phyloP scores from a whole-genome alignment of 2,888 invertebrate genomes.

The Cryptosula pallasiana region DNA sequence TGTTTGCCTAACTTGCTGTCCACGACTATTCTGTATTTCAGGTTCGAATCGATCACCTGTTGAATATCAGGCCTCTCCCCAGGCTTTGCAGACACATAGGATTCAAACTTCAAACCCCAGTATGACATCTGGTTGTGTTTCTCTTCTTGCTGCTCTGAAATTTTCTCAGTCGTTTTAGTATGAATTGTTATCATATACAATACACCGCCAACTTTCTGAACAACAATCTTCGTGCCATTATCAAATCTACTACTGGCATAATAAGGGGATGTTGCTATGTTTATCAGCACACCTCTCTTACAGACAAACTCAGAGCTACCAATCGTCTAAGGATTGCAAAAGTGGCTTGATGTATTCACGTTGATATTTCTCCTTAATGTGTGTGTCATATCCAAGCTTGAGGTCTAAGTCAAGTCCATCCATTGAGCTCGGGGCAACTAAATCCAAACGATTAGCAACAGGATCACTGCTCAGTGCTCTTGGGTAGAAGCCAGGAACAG shows the following conservation, averaged over 20 bases:
- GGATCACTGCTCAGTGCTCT: neutral
- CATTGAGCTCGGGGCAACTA: neutral
- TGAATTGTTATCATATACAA: conserved; percentile 67
- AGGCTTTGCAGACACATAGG: conserved; percentile 61
- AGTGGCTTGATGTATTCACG: neutral
- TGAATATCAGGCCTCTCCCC: conserved; percentile 49
- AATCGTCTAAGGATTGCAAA: neutral
- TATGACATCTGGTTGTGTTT: conserved; percentile 57
- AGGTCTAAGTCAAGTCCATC: neutral
- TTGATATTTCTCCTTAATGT: neutral
- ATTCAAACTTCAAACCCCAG: conserved; percentile 76
- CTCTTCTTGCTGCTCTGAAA: conserved; percentile 57
- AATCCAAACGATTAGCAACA: neutral
- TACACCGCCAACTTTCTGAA: conserved; percentile 61
- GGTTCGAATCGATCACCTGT: conserved; percentile 53
- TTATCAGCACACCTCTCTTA: conserved; percentile 67
- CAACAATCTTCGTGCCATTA: conserved; percentile 65
- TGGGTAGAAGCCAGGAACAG: neutral
- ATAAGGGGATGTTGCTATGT: conserved; percentile 66
- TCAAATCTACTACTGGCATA: conserved; percentile 54
- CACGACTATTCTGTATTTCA: conserved; percentile 66
- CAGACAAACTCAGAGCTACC: conserved; percentile 61
- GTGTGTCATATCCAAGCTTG: neutral
- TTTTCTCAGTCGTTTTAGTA: conserved; percentile 62
- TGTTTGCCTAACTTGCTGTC: conserved; percentile 60